phyloP scores from a whole-genome alignment of 2,113 vertebrate genomes.

The Sinocyclocheilus rhinocerous region DNA sequence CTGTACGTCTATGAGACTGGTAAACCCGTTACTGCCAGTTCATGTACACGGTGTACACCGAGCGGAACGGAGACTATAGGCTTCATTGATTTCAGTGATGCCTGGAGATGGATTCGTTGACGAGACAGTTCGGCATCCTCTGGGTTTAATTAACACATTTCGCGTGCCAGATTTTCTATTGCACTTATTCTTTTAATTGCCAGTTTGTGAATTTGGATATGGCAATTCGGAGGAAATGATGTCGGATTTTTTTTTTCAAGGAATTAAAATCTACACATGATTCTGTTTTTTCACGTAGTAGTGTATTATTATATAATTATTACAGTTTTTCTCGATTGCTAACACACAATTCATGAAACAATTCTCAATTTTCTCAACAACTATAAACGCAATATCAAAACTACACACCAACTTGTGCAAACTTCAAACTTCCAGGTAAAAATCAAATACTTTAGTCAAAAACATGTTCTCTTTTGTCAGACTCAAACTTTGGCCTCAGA shows the following conservation, averaged over 20 bases:
- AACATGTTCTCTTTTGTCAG: no score
- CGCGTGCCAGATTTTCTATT: not conserved
- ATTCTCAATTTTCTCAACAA: no score
- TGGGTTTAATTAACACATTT: not conserved
- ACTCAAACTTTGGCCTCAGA: no score
- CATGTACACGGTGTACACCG: slow-evolving; percentile 4
- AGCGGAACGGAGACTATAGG: not conserved
- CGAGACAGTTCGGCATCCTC: not conserved
- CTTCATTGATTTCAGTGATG: not conserved
- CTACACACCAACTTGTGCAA: no score
- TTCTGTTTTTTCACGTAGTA: not conserved
- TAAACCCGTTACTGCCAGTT: slow-evolving; percentile 11
- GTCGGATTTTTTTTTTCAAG: no score
- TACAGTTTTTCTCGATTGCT: no score
- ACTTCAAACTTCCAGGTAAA: no score
- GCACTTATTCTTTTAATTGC: not conserved
- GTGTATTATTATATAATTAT: slow-evolving; percentile 48
- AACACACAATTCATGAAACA: no score
- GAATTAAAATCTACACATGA: not conserved
- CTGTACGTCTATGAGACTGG: not conserved
- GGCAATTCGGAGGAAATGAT: not conserved
- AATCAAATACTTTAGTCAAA: no score
- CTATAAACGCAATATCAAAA: no score
- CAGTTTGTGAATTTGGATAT: not conserved
- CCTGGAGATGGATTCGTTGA: not conserved